Evolutionary conservation across 2,113 vertebrate genomes (phyloP).

Genomic region (Heterochromis multidens): DNA sequence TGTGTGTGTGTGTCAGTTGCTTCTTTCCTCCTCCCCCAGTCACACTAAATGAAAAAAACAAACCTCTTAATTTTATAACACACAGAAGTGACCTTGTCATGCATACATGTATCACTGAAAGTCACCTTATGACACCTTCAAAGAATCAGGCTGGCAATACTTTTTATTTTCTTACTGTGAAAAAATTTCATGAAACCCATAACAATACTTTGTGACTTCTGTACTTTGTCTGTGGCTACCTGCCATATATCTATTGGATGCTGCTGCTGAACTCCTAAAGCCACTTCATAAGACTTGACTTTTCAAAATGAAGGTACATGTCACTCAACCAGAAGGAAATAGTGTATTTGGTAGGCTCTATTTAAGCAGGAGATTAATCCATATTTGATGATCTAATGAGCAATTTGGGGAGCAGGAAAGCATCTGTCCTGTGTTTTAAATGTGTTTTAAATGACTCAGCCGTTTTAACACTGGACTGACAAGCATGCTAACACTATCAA

Average conservation of each 20-base stretch:
- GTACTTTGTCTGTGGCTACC: not conserved
- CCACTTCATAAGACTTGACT: not conserved
- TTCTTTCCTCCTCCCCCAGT: not conserved
- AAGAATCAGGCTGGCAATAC: not conserved
- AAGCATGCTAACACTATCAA: not conserved
- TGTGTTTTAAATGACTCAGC: not conserved
- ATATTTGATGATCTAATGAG: not conserved
- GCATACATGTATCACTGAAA: not conserved
- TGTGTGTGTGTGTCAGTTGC: not conserved
- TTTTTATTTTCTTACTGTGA: not conserved
- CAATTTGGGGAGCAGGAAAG: not conserved
- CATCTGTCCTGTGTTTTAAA: not conserved
- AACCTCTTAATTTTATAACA: not conserved
- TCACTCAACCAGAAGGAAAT: not conserved
- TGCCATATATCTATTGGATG: fast-evolving
- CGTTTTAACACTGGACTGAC: not conserved
- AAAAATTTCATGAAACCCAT: not conserved
- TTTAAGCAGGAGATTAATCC: not conserved
- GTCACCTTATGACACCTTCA: not conserved
- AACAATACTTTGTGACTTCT: no score
- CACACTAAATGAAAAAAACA: not conserved
- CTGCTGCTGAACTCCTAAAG: not conserved
- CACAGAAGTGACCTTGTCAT: not conserved
- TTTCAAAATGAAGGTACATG: not conserved
- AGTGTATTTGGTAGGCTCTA: fast-evolving